Base-by-base conservation (phyloP, 2,888 invertebrate genomes). In the Byasa hedistus region DNA sequence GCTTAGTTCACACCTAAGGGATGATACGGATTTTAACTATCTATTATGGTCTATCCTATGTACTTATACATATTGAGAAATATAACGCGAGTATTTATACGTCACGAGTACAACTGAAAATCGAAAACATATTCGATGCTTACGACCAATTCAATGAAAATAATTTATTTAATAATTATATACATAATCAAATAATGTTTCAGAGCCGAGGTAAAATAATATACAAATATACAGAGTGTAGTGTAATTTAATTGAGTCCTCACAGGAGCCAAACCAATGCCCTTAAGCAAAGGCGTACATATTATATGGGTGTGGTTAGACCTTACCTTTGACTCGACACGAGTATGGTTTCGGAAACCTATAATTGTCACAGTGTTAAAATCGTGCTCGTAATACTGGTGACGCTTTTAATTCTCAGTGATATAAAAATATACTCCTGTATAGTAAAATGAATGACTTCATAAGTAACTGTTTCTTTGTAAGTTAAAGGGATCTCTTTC, bases 221-320 rank as follows among this genome's bases (percentile, higher is more conserved):
- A 44, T 15, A 44, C 44, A 17, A 44, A 44, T 44, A 44, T 44
- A 44, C 44, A 15, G 12, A 44, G 12, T 17, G 17, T 17, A 15
- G 15, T 44, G 44, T 44, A 44, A 44, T 44, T 44, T 15, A 17
- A 44, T 44, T 44, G 44, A 44, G 19, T 15, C 44, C 44, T 17
- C 15, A 44, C 19, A 17, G 44, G 17, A 44, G 44, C 19, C 44
- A 17, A 44, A 44, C 44, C 17, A 15, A 15, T 44, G 44, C 19
- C 44, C 44, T 44, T 17, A 44, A 44, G 44, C 44, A 44, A 44
- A 44, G 15, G 44, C 44, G 44, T 44, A 44, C 4, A 15, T 44
- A 44, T 44, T 44, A 21, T 19, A 27, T 39, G 55, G 39, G 39
- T 36, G 61, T n/a, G 61, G 55, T 62, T 62, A 32, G 39, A 24